Percentiles rank a stretch among this genome's conserved stretches.
These are phyloP conservation scores for Melanotaenia trifasciata DNA, from an alignment of 2,797 vertebrate species.

Conservation along the genomic window DNA sequence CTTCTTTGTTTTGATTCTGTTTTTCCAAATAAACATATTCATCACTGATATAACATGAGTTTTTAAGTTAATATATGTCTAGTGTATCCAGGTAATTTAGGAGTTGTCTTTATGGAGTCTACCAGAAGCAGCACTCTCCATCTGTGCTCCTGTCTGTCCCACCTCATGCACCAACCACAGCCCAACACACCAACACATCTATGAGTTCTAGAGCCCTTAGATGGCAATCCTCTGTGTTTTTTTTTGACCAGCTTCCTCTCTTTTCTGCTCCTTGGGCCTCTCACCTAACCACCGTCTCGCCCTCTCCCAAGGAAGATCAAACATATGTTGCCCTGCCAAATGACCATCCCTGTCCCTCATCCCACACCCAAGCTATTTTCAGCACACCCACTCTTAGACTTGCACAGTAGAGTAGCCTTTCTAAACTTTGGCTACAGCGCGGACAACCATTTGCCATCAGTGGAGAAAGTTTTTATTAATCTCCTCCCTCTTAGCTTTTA, in stretches of 20 bases:
- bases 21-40: neutral
- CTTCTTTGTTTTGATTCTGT: neutral
- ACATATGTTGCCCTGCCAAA: constrained; percentile 46
- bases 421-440: constrained; percentile 55
- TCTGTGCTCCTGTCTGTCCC: constrained; percentile 49
- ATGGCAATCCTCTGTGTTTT: constrained; percentile 63
- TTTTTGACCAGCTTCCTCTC: constrained; percentile 49
- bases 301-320: constrained; percentile 64
- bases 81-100: constrained; percentile 49
- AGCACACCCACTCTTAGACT: constrained; percentile 55
- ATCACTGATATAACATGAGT: neutral
- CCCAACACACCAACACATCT: constrained; percentile 11
- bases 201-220: constrained; percentile 54
- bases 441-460: constrained; percentile 30
- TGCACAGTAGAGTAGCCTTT: constrained; percentile 46
- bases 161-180: constrained; percentile 59
- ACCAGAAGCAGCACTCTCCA: constrained; percentile 36
- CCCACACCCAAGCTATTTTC: constrained; percentile 70
- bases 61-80: constrained; percentile 25
- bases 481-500: constrained; percentile 1
- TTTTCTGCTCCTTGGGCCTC: constrained; percentile 58
- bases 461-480: constrained; percentile 26
- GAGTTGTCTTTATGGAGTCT: constrained; percentile 50
- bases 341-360: constrained; percentile 64
- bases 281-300: constrained; percentile 68